A percentile compares a stretch with the other conserved stretches of the same genome.
Evolutionary conservation across 1,140 invertebrate species (phyloP).

Genomic region (Tribolium castaneum): DNA sequence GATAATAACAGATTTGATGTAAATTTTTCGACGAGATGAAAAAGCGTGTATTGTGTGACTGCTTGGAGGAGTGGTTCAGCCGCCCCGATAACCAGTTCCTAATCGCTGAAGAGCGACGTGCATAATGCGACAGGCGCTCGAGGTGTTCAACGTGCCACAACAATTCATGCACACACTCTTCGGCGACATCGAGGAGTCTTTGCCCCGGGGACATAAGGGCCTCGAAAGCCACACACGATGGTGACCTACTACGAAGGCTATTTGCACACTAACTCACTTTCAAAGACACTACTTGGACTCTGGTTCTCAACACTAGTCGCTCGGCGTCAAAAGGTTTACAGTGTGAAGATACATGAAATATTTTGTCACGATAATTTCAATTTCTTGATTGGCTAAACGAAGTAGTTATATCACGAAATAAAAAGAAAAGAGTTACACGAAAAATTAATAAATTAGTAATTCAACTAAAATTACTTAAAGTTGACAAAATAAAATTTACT

Average conservation of each 20-base stretch:
- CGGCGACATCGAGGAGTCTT: slow-evolving; percentile 37
- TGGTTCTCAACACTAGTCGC: no score
- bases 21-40: slow-evolving; percentile 52
- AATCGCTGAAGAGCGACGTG: slow-evolving; percentile 59
- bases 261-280: slow-evolving; percentile 35
- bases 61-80: slow-evolving; percentile 49
- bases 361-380: no score
- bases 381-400: no score
- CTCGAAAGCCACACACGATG: slow-evolving; percentile 36
- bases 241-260: slow-evolving; percentile 29
- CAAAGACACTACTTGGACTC: not conserved
- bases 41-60: slow-evolving; percentile 53
- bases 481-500: no score
- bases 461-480: no score
- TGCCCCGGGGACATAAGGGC: slow-evolving; percentile 12
- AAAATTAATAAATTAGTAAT: no score
- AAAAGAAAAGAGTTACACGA: no score
- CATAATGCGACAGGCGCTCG: slow-evolving; percentile 57
- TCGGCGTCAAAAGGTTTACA: no score
- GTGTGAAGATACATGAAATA: no score
- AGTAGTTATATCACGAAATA: no score
- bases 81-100: slow-evolving; percentile 59
- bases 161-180: slow-evolving; percentile 49
- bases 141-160: slow-evolving; percentile 58
- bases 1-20: slow-evolving; percentile 57